These are phyloP conservation scores for Drosophila putrida DNA, from an alignment of 2,888 invertebrate genomes.

Conservation along the genomic window DNA sequence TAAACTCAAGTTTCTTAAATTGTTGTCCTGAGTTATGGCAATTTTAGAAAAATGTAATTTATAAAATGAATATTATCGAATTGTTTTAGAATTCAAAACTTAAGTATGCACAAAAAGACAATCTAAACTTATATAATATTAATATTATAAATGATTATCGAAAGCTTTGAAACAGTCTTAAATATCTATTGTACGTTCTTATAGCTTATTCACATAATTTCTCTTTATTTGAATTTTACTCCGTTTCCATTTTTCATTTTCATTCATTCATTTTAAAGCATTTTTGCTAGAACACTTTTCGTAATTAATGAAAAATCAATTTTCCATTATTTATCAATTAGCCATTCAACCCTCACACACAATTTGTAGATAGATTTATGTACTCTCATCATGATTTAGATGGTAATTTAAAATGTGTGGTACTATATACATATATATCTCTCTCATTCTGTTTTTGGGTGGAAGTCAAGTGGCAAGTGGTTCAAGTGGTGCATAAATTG, in stretches of 20 bases:
- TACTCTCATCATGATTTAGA: conserved; percentile 19
- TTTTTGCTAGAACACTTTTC: background rate
- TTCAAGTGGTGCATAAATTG: conserved; percentile 31
- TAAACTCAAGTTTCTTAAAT: background rate
- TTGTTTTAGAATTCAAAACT: too few species aligned
- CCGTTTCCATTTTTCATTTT: background rate
- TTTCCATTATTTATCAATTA: conserved; percentile 26
- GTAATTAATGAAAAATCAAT: conserved; percentile 10
- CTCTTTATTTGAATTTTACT: background rate
- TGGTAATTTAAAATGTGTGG: conserved; percentile 5
- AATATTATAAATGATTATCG: too few species aligned
- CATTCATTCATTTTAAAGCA: background rate
- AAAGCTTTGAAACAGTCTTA: too few species aligned
- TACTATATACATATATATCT: too few species aligned
- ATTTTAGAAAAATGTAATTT: too few species aligned
- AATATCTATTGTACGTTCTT: background rate
- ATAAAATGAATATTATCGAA: too few species aligned
- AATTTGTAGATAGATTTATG: conserved; percentile 17
- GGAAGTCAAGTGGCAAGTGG: conserved; percentile 20
- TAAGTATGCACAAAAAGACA: too few species aligned
- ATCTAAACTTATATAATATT: too few species aligned
- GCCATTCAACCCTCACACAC: conserved; percentile 17
- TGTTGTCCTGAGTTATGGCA: too few species aligned
- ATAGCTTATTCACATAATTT: background rate
- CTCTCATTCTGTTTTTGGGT: background rate